Conservation (phyloP, 1,140 invertebrate genomes). For the Aphelenchoides avenae region DNA sequence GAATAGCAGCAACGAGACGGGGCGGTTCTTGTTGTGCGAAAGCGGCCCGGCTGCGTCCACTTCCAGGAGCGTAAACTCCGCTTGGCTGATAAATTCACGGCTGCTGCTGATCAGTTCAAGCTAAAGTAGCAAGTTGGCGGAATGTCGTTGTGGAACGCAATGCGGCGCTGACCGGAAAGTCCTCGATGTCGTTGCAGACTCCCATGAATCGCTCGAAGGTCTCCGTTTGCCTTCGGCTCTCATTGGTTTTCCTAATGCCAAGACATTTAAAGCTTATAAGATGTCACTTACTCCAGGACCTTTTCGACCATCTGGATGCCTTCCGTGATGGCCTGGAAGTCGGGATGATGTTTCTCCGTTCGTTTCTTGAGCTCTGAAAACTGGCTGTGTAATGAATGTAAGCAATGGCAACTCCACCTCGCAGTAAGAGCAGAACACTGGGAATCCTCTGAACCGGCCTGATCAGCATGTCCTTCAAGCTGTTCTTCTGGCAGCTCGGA, state of each 20-base stretch:
- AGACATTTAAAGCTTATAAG: not conserved
- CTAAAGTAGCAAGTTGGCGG: constrained; percentile 11
- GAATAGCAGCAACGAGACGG: constrained; percentile 27
- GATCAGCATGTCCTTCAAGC: constrained; percentile 31
- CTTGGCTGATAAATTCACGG: constrained; percentile 26
- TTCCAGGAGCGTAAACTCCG: constrained; percentile 28
- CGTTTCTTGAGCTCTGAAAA: constrained; percentile 34
- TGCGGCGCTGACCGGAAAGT: constrained; percentile 19
- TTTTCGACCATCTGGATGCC: constrained; percentile 19
- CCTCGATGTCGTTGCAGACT: constrained; percentile 36
- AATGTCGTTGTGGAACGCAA: not conserved
- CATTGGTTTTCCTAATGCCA: constrained; percentile 32
- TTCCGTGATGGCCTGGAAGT: constrained; percentile 9
- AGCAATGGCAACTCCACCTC: constrained; percentile 20
- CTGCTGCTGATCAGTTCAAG: constrained; percentile 14
- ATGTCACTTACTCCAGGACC: constrained; percentile 28
- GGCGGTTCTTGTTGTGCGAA: constrained; percentile 31
- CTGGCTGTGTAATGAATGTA: not conserved
- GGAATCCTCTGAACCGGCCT: constrained; percentile 35
- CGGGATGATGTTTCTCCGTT: constrained; percentile 29
- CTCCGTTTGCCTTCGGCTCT: constrained; percentile 27
- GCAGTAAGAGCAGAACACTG: constrained; percentile 35
- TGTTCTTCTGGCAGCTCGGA: constrained; percentile 28
- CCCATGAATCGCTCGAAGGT: constrained; percentile 21
- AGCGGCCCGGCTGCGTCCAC: constrained; percentile 27